A percentile compares a stretch with the other conserved stretches of the same genome.
Conservation (phyloP, 2,797 vertebrate genomes). For the Novumbra hubbsi region DNA sequence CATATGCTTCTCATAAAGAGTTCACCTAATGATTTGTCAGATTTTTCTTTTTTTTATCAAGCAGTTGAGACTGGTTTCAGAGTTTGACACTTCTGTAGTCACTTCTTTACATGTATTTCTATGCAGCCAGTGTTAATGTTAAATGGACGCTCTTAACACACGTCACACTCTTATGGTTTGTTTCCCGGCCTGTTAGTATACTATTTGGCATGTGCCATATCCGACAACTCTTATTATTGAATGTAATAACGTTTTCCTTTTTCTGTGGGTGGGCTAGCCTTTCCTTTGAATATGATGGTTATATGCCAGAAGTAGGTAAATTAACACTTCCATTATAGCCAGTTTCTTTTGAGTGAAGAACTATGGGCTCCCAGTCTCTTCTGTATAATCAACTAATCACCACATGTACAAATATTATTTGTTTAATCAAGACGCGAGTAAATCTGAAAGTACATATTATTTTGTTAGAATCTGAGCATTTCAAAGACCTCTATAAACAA, state of each 20-base stretch:
- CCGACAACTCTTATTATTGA: constrained; percentile 6
- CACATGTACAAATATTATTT: constrained; percentile 9
- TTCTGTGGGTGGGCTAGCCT: not conserved
- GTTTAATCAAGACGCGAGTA: not conserved
- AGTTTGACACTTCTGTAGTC: constrained; percentile 4
- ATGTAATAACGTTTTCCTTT: constrained; percentile 8
- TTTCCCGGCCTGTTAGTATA: not conserved
- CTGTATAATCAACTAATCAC: not conserved
- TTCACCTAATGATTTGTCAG: not conserved
- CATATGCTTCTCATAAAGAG: constrained; percentile 3
- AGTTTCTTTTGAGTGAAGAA: not conserved
- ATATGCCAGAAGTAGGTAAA: constrained; percentile 1
- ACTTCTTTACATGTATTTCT: constrained; percentile 3
- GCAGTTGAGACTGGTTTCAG: not conserved
- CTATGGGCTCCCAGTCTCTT: not conserved
- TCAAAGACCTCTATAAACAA: constrained; percentile 5
- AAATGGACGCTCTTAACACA: not conserved
- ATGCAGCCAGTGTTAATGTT: constrained; percentile 6
- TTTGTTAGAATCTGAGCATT: constrained; percentile 2
- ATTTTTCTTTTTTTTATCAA: constrained; percentile 1
- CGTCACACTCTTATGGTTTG: not conserved
- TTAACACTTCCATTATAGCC: constrained; percentile 8
- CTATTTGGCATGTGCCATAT: constrained; percentile 4
- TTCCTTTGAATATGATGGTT: constrained; percentile 9
- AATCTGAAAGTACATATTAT: not conserved